Evolutionary conservation across 2,888 invertebrate genomes (phyloP), one percentile per base, ranked within the genome.

Genomic region (Acrobasis repandana): DNA sequence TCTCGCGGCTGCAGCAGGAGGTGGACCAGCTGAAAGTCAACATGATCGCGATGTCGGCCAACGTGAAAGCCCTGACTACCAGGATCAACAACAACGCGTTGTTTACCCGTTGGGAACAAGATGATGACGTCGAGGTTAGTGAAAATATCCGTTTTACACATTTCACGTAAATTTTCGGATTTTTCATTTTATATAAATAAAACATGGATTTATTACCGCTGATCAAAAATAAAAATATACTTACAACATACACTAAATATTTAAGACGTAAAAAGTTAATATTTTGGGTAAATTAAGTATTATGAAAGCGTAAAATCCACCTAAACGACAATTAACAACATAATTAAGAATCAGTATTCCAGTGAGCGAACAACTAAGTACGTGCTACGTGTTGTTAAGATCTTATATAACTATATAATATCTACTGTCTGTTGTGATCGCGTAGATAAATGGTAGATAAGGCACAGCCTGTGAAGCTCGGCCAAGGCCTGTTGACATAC

Each of bases 71-170:
- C 1, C 73, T 91, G 58, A 85, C 84, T 66, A 83, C 85, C 70
- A 88, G 85, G 70, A 77, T 89, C 43, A 77, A 79, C 46, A 85
- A 81, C 67, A 88, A 88, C 73, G 82, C 80, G 66, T 76, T 84
- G 50, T 80, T 86, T 65, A 85, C 86, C 67, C 87, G 88, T 47
- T 83, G 85, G 75, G 86, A 83, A 28, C 28, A 28, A 73, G 80
- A 76, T 52, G 68, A 87, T 50, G 89, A 90, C 62, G 90, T 90
- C 71, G 85, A 90, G 83, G 91, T 91, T 63, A 89, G 91, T 83
- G 38, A 16, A 2, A 14, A 18, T 46, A 34, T 14, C 10, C 14
- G 47, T 16, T 47, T 57, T 20, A 9, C 14, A 2, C 11, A 38
- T 11, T 11, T 38, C 38, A 38, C 9, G 2, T 6, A 6, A 3